Base-by-base conservation (phyloP, 2,888 invertebrate genomes). In the Aphidoletes aphidimyza region DNA sequence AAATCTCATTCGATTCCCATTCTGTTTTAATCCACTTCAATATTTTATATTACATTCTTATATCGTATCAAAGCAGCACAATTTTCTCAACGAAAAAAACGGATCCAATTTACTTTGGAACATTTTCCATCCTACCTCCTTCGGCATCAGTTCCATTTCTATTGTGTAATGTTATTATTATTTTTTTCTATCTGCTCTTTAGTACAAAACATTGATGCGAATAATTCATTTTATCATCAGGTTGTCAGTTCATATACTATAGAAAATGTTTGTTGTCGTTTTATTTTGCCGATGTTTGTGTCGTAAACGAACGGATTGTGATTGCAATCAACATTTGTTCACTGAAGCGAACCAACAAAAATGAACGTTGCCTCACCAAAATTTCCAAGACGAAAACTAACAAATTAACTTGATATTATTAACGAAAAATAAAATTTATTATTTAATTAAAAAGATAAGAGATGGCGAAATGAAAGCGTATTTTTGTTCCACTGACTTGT, bases 361-460 rank as follows among this genome's bases (percentile, higher is more conserved):
- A n/a, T n/a, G n/a, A n/a, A n/a, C n/a, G n/a, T n/a, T n/a, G n/a
- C n/a, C n/a, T n/a, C n/a, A n/a, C n/a, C n/a, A n/a, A n/a, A n/a
- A n/a, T n/a, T n/a, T n/a, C n/a, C n/a, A n/a, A n/a, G n/a, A n/a
- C n/a, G 14, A 30, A 69, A 69, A 69, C 69, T 69, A 69, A 69
- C 69, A 69, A 69, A 69, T 69, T 69, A 69, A 69, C 69, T 69
- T 69, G 69, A 69, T 69, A 69, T 69, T 69, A 69, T 69, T 69
- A 69, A 69, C 69, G 69, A 69, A 69, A 69, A 69, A 69, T 69
- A 69, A 69, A 69, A 69, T 69, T 69, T 69, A 69, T 69, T 69
- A 69, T 69, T 69, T 69, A 69, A 69, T 69, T 69, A 69, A 69
- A 69, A 69, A 69, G 69, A 69, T 69, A 69, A 69, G 69, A 30